Base-by-base conservation (phyloP, 2,113 vertebrate genomes). In the Psilopsiagon aurifrons region DNA sequence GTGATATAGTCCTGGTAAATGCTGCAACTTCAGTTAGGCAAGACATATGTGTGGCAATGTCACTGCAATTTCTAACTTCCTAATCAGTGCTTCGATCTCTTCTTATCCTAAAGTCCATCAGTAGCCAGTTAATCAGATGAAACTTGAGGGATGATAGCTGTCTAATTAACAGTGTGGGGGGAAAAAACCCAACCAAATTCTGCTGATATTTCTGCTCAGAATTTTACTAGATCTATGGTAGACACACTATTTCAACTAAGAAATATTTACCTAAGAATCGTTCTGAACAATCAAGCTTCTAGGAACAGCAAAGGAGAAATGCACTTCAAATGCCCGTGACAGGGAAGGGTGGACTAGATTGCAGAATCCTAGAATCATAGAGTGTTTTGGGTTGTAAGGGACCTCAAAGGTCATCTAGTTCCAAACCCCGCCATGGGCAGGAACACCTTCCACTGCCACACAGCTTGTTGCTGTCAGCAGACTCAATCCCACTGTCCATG, bases 21-120 rank as follows among this genome's bases (percentile, higher is more conserved):
- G 18, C 23, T 75, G 10, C 0, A 2, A 44, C 44, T 82, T 91
- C 55, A 71, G 33, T 43, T 47, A 89, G 39, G 47, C 0, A 0
- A 55, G 18, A 59, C 39, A 39, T 35, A 70, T 92, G 78, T 89
- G 33, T 87, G 43, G 33, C 27, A 71, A 82, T 28, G 47, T 76
- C 80, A 86, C 31, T 2, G 8, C 11, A 74, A 60, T 43, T 6
- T 71, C 25, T 73, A 55, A 52, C 35, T 68, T 85, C 39, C n/a
- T 79, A 57, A 62, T 76, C 35, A 51, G 25, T n/a, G 12, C 46
- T 83, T 90, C 44, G 88, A 22, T 74, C 46, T 93, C 78, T 87
- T 62, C 46, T 55, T 83, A 37, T 51, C 19, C 5, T 66, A 66
- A 77, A 33, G 23, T 35, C 60, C 28, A 33, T 54, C n/a, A 31